Base-by-base conservation (phyloP, 2,888 invertebrate species). In the Gibbula magus region DNA sequence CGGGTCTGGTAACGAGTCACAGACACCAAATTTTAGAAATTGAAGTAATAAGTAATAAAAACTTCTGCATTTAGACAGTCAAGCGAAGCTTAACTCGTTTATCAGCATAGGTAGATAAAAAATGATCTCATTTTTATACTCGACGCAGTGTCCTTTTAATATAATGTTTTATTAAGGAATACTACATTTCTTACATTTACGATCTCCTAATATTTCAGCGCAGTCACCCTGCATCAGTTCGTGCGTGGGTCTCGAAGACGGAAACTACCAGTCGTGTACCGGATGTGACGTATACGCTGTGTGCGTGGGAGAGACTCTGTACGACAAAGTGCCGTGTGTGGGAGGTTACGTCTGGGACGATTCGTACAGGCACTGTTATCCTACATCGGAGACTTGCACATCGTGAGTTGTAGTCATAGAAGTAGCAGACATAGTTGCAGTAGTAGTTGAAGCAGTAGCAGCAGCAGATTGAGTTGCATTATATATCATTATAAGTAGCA, bases 231-330 rank as follows among this genome's bases (percentile, higher is more conserved):
- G 85, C 73, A 73, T 85, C n/a, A 51, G 74, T 32, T 75, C 79
- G 18, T 85, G 83, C 70, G 20, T 25, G 1, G 79, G 78, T 61
- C 61, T 78, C 0, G 29, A 61, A 3, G 78, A 81, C 45, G 85
- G 82, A n/a, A 79, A 83, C 74, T 85, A 81, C 73, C 82, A 81
- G 81, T 83, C 83, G 2, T 84, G 85, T 54, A 56, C 10, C 3
- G 81, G 81, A 1, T 85, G 85, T 78, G 18, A 51, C 16, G 79
- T 82, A 20, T 82, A 80, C 74, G 82, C 39, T 25, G 78, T 76
- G n/a, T 85, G 85, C 52, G 5, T 56, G 29, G 73, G 56, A 56
- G 82, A 79, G 3, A 2, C 35, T 20, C 16, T 82, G 20, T 66
- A 73, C n/a, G 81, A 81, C 77, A 73, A 79, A 35, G 51, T 80